phyloP scores from a whole-genome alignment of 2,797 vertebrate genomes.

The Malurus splendens region DNA sequence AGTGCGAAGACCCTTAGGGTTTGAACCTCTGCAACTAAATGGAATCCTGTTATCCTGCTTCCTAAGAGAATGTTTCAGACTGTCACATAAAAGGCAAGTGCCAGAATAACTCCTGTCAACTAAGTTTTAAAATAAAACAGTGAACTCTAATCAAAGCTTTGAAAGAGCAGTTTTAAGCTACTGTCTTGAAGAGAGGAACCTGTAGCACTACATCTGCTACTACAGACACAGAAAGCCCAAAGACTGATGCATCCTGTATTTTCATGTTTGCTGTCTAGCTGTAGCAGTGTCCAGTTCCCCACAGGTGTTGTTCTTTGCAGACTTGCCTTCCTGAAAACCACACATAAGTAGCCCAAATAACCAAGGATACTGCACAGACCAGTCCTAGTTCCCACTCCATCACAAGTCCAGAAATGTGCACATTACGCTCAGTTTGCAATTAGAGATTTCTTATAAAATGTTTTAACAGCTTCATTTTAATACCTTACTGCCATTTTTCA shows the following conservation, averaged over 20 bases:
- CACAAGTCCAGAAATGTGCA: accelerated
- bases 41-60: not conserved
- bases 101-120: not conserved
- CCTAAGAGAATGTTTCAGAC: not conserved
- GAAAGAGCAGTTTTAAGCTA: not conserved
- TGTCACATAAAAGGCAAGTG: not conserved
- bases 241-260: not conserved
- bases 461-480: not conserved
- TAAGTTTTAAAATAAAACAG: not conserved
- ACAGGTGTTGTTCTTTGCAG: not conserved
- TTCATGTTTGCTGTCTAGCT: not conserved
- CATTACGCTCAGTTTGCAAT: not conserved
- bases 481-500: not conserved
- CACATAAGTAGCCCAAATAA: accelerated
- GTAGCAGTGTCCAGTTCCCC: not conserved
- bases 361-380: not conserved
- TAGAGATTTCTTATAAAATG: not conserved
- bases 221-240: not conserved
- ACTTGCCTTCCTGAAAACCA: not conserved
- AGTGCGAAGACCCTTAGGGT: not conserved
- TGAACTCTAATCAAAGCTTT: not conserved
- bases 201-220: not conserved
- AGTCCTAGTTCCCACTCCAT: not conserved
- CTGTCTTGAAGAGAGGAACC: not conserved
- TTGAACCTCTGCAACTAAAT: not conserved